Evolutionary conservation across 2,113 vertebrate species (phyloP).

Genomic region (Grammomys surdaster): DNA sequence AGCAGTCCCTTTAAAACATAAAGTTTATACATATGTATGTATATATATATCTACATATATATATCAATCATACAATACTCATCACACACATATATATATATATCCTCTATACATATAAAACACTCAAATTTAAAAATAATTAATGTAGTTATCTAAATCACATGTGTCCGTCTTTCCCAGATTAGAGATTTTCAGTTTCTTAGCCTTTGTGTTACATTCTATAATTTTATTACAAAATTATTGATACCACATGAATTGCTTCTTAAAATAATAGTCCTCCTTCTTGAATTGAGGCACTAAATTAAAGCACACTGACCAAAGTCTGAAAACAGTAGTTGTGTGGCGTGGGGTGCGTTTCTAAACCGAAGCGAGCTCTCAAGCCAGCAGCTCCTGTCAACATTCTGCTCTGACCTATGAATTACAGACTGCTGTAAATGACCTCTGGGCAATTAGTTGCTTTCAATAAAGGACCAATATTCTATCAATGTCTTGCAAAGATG

Average conservation of each 20-base stretch:
- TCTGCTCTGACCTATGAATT: background rate
- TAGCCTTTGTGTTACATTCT: background rate
- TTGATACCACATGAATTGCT: background rate
- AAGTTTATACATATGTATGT: too few relatives aligned
- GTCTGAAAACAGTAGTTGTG: background rate
- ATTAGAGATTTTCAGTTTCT: background rate
- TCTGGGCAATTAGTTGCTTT: background rate
- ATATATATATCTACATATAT: background rate
- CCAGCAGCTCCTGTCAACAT: background rate
- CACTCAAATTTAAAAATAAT: background rate
- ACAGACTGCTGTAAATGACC: background rate
- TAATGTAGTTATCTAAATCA: background rate
- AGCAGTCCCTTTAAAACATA: background rate
- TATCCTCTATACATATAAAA: background rate
- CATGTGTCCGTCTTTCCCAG: background rate
- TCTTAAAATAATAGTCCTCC: conserved; percentile 9
- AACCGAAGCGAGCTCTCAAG: conserved; percentile 1
- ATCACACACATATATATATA: background rate
- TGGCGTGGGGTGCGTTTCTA: conserved; percentile 26
- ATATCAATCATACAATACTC: too few relatives aligned
- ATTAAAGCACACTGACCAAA: conserved; percentile 23
- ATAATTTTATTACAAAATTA: conserved; percentile 36
- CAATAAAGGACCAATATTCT: background rate
- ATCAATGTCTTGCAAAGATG: background rate
- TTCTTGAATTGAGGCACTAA: conserved; percentile 3